phyloP scores from a whole-genome alignment of 2,888 invertebrate species.

The Callimorpha dominula region DNA sequence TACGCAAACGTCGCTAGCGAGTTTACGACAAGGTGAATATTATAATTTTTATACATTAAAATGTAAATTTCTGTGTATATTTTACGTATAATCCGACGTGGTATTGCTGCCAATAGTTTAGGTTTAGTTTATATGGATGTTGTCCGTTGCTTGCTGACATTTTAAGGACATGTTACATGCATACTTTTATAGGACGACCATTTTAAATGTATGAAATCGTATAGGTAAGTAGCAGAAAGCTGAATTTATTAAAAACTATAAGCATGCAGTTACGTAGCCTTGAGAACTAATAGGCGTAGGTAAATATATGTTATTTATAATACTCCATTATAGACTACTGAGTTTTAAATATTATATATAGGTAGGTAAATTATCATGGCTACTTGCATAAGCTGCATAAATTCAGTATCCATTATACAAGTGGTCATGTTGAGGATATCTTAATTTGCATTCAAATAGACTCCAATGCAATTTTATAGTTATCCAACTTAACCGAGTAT shows the following conservation, averaged over 20 bases:
- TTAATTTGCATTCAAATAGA: constrained; percentile 14
- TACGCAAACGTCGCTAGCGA: constrained; percentile 92
- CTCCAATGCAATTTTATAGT: not conserved
- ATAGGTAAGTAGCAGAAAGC: not conserved
- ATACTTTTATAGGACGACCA: not conserved
- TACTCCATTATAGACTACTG: not conserved
- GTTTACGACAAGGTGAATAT: constrained; percentile 91
- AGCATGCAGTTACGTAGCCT: not conserved
- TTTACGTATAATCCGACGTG: constrained; percentile 34
- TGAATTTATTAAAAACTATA: not conserved
- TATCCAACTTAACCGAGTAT: constrained; percentile 8
- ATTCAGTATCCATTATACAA: not conserved
- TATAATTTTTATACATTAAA: constrained; percentile 37
- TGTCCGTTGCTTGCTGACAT: not conserved
- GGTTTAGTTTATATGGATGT: constrained; percentile 13
- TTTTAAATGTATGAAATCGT: constrained; percentile 1
- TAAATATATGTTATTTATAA: not conserved
- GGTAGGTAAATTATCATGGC: not conserved
- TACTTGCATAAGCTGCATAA: not conserved
- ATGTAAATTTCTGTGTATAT: constrained; percentile 35
- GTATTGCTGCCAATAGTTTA: constrained; percentile 19
- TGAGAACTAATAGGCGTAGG: not conserved
- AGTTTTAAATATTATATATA: not conserved
- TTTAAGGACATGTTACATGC: not conserved
- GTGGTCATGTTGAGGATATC: constrained; percentile 15